These are phyloP conservation scores for Acrocyrtus sp. DNA, from an alignment of 2,888 invertebrate genomes.

Conservation along the genomic window DNA sequence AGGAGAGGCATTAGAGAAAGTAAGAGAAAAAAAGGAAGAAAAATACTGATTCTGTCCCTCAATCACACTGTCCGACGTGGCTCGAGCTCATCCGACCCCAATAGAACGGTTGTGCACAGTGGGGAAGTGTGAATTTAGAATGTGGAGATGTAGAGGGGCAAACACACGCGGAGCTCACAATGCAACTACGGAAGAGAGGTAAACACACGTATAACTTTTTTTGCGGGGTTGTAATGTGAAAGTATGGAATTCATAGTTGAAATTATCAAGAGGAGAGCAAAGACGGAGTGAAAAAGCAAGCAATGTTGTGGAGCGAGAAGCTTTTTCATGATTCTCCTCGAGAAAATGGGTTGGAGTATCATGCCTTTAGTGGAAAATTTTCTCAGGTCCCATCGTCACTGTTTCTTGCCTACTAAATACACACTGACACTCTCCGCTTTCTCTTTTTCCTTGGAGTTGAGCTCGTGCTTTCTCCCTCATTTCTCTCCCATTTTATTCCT, in stretches of 20 bases:
- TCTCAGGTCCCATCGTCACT: conserved; percentile 17
- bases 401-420: too few species aligned
- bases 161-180: background rate
- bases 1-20: conserved; percentile 3
- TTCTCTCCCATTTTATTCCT: background rate
- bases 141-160: background rate
- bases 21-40: conserved; percentile 17
- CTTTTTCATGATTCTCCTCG: conserved; percentile 13
- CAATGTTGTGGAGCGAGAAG: background rate
- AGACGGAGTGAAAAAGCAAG: background rate
- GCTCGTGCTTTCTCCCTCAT: background rate
- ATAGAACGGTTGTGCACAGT: too few species aligned
- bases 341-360: background rate
- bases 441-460: background rate
- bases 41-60: conserved; percentile 21
- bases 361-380: conserved; percentile 9
- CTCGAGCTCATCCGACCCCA: conserved; percentile 36
- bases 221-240: background rate
- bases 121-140: too few species aligned
- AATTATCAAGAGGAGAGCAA: too few species aligned
- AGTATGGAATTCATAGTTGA: conserved; percentile 7
- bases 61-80: conserved; percentile 29
- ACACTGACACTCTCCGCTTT: too few species aligned
- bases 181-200: conserved; percentile 2
- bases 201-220: conserved; percentile 14